phyloP scores from a whole-genome alignment of 2,888 invertebrate genomes.

The Ceraclea dissimilis region DNA sequence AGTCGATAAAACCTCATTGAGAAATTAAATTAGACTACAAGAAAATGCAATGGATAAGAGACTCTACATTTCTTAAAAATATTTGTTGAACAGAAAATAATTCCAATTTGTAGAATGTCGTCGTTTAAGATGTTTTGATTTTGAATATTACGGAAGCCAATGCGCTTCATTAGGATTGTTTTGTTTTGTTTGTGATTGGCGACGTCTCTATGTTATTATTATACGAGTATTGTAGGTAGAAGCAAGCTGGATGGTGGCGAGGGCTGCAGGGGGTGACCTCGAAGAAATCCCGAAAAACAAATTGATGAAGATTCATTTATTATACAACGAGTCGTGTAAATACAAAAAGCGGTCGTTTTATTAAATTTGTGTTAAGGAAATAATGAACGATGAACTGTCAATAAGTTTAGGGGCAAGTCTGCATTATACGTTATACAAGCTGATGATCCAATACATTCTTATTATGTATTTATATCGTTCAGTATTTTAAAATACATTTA shows the following conservation, averaged over 20 bases:
- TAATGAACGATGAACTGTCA: constrained; percentile 1
- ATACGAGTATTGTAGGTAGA: too few relatives aligned
- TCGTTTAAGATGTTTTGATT: background rate
- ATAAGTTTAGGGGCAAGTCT: background rate
- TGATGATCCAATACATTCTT: too few relatives aligned
- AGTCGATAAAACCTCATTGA: background rate
- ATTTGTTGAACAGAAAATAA: background rate
- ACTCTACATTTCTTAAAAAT: background rate
- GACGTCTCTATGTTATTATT: background rate
- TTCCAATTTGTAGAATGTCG: background rate
- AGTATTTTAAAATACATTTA: too few relatives aligned
- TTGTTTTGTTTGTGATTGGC: constrained; percentile 21
- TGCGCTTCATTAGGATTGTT: constrained; percentile 18
- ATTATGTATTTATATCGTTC: too few relatives aligned
- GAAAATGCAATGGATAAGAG: background rate
- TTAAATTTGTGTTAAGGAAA: background rate
- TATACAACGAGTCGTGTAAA: background rate
- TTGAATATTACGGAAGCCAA: constrained; percentile 1
- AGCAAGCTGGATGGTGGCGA: background rate
- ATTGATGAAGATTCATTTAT: constrained; percentile 5
- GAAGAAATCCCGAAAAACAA: background rate
- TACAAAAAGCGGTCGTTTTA: background rate
- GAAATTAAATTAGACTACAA: background rate
- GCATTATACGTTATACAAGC: too few relatives aligned
- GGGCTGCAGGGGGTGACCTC: background rate